Evolutionary conservation across 2,113 vertebrate genomes (phyloP), one percentile per base, ranked within the genome.

Genomic region (Ammodytes marinus): DNA sequence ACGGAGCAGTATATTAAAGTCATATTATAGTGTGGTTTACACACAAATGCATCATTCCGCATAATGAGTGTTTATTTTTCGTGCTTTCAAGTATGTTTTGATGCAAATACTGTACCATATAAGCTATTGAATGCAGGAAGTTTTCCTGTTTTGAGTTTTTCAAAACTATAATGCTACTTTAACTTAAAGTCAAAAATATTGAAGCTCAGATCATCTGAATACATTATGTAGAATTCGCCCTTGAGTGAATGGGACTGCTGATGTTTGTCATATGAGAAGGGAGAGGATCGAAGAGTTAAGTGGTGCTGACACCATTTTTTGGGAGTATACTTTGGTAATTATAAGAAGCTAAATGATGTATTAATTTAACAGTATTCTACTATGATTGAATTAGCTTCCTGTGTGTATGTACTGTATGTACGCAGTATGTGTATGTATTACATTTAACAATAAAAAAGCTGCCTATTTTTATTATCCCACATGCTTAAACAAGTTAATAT

Each of bases 191-290:
- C 71, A 9, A 35, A 43, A 69, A 64, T 55, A 14, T 68, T 63
- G 19, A 5, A 80, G 53, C 43, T 15, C 0, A 15, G n/a, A 12
- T 52, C 4, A 12, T 40, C 47, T 54, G 6, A 60, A 64, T 53
- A 2, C 66, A 66, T 86, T 8, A 57, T 45, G 47, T 47, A 10
- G 12, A 54, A 11, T 55, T 64, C 75, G 6, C 65, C 55, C 77
- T 77, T 71, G 46, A 77, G 79, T 88, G 83, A 88, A 42, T 78
- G 64, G 58, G 80, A 69, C 68, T 0, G 4, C 11, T 58, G 3
- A 45, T 2, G 5, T 19, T 14, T 14, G n/a, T 47, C 19, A 52
- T 68, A 84, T 70, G 75, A 85, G 13, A 70, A 49, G n/a, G 69
- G 27, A 12, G 5, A 50, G 54, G 15, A 59, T 14, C 5, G 54